Evolutionary conservation across 2,113 vertebrate genomes (phyloP), one percentile per base, ranked within the genome.

Genomic region (Tapirus terrestris): DNA sequence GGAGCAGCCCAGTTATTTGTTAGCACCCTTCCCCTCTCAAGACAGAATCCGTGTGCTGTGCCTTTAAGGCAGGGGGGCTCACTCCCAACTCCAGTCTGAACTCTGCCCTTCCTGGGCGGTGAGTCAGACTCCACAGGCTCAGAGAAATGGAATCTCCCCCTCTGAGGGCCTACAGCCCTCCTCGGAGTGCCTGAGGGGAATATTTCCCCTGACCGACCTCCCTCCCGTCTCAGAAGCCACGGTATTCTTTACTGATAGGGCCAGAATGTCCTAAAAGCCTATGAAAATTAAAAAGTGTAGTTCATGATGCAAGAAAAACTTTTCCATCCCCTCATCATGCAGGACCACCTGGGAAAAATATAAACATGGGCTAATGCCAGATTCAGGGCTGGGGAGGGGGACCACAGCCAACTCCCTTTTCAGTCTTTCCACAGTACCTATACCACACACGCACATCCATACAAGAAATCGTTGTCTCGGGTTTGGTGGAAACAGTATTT

Each of bases 51-150:
- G 0, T 4, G 70, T 18, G 2, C 95, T 96, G 83, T 86, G 90
- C 87, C 97, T 98, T 98, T 98, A 98, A 98, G 89, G 58, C 68
- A 4, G 31, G 36, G 80, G 60, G 53, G 4, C 12, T 68, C 5
- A 9, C 53, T 70, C 18, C 72, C 53, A 80, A 0, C 56, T 33
- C 23, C 0, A 2, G n/a, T 77, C 87, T 96, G 97, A 97, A 91
- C 96, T 94, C 93, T 93, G 97, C 67, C 43, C 92, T 89, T 27
- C 48, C 9, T 0, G 21, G 39, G 61, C 56, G 0, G 60, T 97
- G 98, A 98, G 86, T 97, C 98, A 97, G 56, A 63, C 81, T 73
- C 23, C 0, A 8, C 63, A 70, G 84, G 39, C 92, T 89, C 94
- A 89, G 73, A 97, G 65, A 73, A 81, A 97, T 87, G 94, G 82